Base-by-base conservation (phyloP, 2,797 vertebrate species). In the Acipenser transmontanus region DNA sequence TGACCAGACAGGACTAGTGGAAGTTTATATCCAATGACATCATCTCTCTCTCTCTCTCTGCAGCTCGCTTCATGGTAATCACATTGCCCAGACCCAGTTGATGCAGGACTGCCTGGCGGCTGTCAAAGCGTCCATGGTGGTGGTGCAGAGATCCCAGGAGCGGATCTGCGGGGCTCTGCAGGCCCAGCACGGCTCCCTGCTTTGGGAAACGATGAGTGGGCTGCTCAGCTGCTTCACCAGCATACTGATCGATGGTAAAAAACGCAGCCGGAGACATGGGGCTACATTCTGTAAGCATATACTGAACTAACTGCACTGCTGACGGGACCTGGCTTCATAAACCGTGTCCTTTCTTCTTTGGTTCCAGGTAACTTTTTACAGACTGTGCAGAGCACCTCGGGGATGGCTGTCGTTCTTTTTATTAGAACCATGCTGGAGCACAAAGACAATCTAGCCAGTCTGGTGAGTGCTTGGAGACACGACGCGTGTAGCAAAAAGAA, bases 381-480 rank as follows among this genome's bases (percentile, higher is more conserved):
- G 78, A 87, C 92, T 2, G 87, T 97, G 65, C 95, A 93, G 78
- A 95, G 91, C 61, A 94, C 95, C 2, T 91, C 95, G 0, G 95
- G 93, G 50, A 91, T 99, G 88, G 95, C 94, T 0, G 77, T 94
- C 50, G 83, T 95, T 75, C 81, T 98, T 50, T 80, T 97, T 66
- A 81, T 85, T 76, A 87, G 91, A 74, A 86, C 85, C 8, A 87
- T 93, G 82, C 85, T 94, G 81, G 87, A 87, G 13, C 78, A 88
- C 50, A 74, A 69, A 80, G 91, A 94, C 66, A 70, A 82, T 14
- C 75, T 94, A 10, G 88, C 94, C 54, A 79, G 79, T 34, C 78
- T 94, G 88, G 95, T 98, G 74, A 94, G 94, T 87, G 7, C 20
- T 4, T 70, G 34, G 34, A 34, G 34, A 34, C 34, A 34, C 34